Conservation (phyloP, 2,113 vertebrate species). For the Poicephalus gulielmi region DNA sequence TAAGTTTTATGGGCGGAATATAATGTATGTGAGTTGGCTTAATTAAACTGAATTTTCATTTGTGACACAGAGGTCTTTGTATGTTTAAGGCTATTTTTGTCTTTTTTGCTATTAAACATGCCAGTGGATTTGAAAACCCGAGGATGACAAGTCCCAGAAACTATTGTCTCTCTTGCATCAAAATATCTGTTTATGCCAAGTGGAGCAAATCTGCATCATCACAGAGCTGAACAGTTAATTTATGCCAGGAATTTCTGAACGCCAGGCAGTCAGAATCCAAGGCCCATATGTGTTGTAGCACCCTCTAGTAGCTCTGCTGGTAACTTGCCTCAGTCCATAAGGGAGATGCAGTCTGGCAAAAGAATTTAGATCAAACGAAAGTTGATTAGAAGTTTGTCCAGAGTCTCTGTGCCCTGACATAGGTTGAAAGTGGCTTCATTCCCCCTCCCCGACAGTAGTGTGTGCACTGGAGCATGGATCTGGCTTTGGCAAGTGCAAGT, state of each 20-base stretch:
- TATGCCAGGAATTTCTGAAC: slow-evolving; percentile 8
- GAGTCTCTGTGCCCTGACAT: neutral
- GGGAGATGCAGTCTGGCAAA: neutral
- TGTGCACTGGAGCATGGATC: fast-evolving
- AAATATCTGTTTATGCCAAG: slow-evolving; percentile 12
- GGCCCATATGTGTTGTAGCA: neutral
- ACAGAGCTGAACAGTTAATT: slow-evolving; percentile 8
- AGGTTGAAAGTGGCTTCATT: neutral
- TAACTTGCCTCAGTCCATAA: neutral
- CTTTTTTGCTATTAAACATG: slow-evolving; percentile 9
- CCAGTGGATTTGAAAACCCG: slow-evolving; percentile 15
- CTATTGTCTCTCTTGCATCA: neutral
- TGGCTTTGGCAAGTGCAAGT: neutral
- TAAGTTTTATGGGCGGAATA: slow-evolving; percentile 26
- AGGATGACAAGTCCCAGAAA: slow-evolving; percentile 15
- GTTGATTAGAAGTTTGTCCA: neutral
- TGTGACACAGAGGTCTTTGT: neutral
- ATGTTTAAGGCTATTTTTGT: neutral
- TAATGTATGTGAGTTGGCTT: neutral
- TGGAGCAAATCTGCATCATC: neutral
- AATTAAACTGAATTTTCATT: slow-evolving; percentile 43
- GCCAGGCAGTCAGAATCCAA: neutral
- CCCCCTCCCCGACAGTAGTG: neutral
- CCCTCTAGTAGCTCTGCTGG: neutral
- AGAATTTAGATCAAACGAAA: neutral